These are phyloP conservation scores for Zaprionus davidi DNA, from an alignment of 1,140 invertebrate species.

Conservation along the genomic window DNA sequence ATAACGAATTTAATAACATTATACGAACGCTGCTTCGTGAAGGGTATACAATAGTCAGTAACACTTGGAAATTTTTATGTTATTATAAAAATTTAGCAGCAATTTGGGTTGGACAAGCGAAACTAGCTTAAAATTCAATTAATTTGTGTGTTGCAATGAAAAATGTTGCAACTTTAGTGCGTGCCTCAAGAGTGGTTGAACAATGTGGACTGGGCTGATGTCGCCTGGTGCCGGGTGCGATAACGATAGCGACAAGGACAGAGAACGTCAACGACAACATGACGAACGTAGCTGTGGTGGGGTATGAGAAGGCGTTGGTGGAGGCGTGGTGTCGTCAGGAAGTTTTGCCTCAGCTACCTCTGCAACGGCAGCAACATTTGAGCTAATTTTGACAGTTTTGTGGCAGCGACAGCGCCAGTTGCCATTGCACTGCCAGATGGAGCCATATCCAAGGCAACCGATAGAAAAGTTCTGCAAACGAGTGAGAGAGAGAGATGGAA, in stretches of 20 bases:
- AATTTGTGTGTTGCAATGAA: conserved; percentile 75
- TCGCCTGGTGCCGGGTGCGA: conserved; percentile 10
- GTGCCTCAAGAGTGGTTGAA: conserved; percentile 42
- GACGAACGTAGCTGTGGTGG: neutral
- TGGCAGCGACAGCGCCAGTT: conserved; percentile 38
- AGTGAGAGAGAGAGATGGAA: neutral
- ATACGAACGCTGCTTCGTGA: neutral
- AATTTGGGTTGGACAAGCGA: conserved; percentile 53
- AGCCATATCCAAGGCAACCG: conserved; percentile 24
- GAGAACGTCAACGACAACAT: conserved; percentile 24
- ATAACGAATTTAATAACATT: too few species aligned
- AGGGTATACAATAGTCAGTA: neutral
- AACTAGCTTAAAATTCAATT: conserved; percentile 80
- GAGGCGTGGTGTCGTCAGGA: conserved; percentile 16
- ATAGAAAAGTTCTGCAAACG: conserved; percentile 19
- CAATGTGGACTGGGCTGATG: neutral
- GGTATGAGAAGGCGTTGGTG: neutral
- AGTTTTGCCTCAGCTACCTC: conserved; percentile 42
- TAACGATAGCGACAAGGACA: conserved; percentile 21
- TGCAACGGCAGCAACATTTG: conserved; percentile 45
- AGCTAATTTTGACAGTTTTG: conserved; percentile 70
- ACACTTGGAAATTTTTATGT: conserved; percentile 12
- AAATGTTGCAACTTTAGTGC: conserved; percentile 73
- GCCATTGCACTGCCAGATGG: conserved; percentile 19
- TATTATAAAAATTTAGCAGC: conserved; percentile 69